A percentile compares a stretch with the other conserved stretches of the same genome.
These are phyloP conservation scores for Campoplex nolae DNA, from an alignment of 2,888 invertebrate genomes.

Conservation along the genomic window DNA sequence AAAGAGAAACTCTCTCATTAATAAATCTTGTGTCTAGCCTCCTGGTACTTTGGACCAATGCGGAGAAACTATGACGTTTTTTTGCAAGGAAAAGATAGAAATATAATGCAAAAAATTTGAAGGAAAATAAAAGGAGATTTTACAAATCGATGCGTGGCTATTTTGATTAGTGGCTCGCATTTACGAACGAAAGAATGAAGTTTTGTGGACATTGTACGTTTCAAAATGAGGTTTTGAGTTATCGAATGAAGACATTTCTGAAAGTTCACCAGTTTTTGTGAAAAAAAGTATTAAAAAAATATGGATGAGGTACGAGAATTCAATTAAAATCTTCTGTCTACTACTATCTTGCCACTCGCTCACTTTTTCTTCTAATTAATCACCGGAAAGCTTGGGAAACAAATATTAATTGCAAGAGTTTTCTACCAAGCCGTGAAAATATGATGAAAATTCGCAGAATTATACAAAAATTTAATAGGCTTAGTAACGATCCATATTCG, in stretches of 20 bases:
- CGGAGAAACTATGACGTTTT: slow-evolving; percentile 18
- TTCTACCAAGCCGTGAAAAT: not conserved
- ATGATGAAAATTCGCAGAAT: not conserved
- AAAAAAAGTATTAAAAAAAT: not conserved
- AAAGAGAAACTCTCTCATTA: slow-evolving; percentile 15
- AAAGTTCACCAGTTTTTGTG: not conserved
- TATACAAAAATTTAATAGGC: not conserved
- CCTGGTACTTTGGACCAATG: slow-evolving; percentile 7
- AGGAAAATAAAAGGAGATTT: not conserved
- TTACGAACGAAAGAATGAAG: not conserved
- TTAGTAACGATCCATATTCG: not conserved
- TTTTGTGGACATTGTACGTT: not conserved
- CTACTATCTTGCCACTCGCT: not conserved
- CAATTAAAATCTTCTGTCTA: not conserved
- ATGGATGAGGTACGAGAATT: not conserved
- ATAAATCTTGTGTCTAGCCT: slow-evolving; percentile 21
- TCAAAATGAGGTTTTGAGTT: too few species aligned
- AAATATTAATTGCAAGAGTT: not conserved
- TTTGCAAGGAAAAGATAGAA: slow-evolving; percentile 62
- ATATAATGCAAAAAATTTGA: not conserved
- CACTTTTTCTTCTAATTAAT: not conserved
- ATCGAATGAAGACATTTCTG: not conserved
- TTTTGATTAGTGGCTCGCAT: not conserved
- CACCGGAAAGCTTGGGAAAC: not conserved
- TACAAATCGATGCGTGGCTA: not conserved